Base-by-base conservation (phyloP, 37 sponge, comb jelly and placozoan genomes). In the Ianthella basta region DNA sequence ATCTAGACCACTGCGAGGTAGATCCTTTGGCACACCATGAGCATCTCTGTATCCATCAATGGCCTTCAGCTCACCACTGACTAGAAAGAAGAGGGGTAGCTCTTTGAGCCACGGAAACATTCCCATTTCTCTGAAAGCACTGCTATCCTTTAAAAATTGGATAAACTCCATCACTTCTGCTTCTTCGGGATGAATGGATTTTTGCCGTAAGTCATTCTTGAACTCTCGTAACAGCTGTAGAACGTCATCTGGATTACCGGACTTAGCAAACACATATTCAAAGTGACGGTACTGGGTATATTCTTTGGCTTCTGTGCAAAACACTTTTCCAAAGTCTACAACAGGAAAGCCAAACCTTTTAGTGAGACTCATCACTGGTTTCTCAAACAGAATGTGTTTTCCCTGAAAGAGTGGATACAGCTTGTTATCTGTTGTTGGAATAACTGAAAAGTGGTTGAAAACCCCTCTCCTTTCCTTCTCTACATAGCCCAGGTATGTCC, bases 401-500 rank as follows among this genome's bases (percentile, higher is more conserved):
- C 38, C 21, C 1, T 50, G 44, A 4, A 53, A 39, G 54, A 75
- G 37, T 36, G 54, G 78, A 12, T 75, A 75, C 16, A 75, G 44
- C 14, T 75, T 38, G 25, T 75, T 24, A 12, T 75, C 54, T 25
- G 78, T 75, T 3, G 78, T 75, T 75, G 78, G 78, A 75, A 75
- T 75, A 15, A 50, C 37, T 25, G 54, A 53, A 36, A 75, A 75
- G 16, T 41, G 18, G 25, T 40, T 53, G 54, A 75, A 75, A 75
- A 29, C 40, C 25, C 10, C 53, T 75, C 44, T 75, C n/a, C 4
- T 40, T 50, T 5, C 37, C 15, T 38, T 23, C 37, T 75, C 54
- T 75, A 41, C 50, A 44, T 8, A 44, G 8, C 6, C 50, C 3
- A 44, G n/a, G 25, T 75, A 75, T 15, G 37, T 19, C 78, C 78